A percentile compares a stretch with the other conserved stretches of the same genome.
phyloP scores from a whole-genome alignment of 2,888 invertebrate species.

The Liodrosophila aerea region DNA sequence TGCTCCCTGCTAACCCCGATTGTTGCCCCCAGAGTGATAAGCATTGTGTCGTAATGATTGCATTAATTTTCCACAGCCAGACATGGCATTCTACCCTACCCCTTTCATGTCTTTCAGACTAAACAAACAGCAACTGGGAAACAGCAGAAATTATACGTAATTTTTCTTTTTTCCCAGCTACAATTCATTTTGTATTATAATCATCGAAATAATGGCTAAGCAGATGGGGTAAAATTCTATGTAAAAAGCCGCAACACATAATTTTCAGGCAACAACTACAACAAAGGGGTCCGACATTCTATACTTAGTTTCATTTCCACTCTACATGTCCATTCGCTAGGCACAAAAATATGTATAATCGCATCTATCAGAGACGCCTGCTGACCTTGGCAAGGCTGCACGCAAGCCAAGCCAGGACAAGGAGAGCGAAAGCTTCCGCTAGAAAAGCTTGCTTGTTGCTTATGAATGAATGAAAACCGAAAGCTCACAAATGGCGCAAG shows the following conservation, averaged over 20 bases:
- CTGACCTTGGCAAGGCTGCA: slow-evolving; percentile 61
- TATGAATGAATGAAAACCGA: slow-evolving; percentile 52
- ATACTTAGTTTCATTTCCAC: slow-evolving; percentile 11
- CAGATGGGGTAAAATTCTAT: slow-evolving; percentile 9
- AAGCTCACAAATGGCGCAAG: slow-evolving; percentile 55
- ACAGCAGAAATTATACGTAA: slow-evolving; percentile 1
- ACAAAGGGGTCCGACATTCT: slow-evolving; percentile 13
- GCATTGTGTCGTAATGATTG: slow-evolving; percentile 45
- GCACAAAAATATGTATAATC: slow-evolving; percentile 2
- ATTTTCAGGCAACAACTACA: slow-evolving; percentile 12
- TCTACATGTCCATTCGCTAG: slow-evolving; percentile 30
- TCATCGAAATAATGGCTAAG: slow-evolving; percentile 1
- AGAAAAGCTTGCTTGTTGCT: slow-evolving; percentile 11
- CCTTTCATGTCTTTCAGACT: slow-evolving; percentile 34
- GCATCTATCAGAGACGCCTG: slow-evolving; percentile 7
- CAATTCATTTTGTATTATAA: slow-evolving; percentile 7
- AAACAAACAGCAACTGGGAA: slow-evolving; percentile 13
- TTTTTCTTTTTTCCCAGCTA: neutral
- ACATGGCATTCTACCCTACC: slow-evolving; percentile 1
- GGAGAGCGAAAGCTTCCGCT: slow-evolving; percentile 5
- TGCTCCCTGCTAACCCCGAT: too few relatives aligned
- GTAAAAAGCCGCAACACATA: neutral
- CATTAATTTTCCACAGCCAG: slow-evolving; percentile 36
- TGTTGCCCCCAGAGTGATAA: too few relatives aligned
- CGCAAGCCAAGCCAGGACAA: slow-evolving; percentile 29